Evolutionary conservation across 2,888 invertebrate genomes (phyloP).

Genomic region (Limnephilus lunatus): DNA sequence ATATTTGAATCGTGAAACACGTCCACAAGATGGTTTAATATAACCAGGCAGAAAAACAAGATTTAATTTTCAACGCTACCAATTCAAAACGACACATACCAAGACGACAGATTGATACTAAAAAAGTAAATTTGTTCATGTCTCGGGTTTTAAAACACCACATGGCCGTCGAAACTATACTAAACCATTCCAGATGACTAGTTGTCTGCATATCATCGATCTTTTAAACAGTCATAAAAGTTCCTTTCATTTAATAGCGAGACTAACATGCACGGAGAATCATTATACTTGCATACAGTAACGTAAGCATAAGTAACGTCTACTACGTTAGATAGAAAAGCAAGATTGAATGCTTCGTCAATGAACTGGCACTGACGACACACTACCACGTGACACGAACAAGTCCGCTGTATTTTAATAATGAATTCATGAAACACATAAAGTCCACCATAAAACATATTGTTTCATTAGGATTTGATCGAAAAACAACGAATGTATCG

Average conservation of each 20-base stretch:
- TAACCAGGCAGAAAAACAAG: background rate
- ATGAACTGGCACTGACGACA: background rate
- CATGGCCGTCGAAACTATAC: background rate
- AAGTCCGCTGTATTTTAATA: background rate
- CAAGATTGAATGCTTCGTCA: background rate
- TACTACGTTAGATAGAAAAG: background rate
- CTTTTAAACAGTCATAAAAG: conserved; percentile 4
- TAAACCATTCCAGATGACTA: background rate
- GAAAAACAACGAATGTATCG: background rate
- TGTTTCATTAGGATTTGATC: background rate
- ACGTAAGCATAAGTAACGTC: no score
- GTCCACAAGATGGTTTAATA: no score
- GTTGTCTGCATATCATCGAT: conserved; percentile 9
- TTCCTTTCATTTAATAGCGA: background rate
- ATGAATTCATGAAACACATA: background rate
- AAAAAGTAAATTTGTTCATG: background rate
- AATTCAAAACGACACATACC: background rate
- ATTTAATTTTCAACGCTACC: background rate
- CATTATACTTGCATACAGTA: background rate
- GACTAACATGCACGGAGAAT: background rate
- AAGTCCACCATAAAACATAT: background rate
- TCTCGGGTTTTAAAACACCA: background rate
- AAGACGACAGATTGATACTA: background rate
- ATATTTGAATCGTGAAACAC: no score
- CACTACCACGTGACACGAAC: background rate